Conservation (phyloP, 2,797 vertebrate species). For the Bovichtus variegatus region DNA sequence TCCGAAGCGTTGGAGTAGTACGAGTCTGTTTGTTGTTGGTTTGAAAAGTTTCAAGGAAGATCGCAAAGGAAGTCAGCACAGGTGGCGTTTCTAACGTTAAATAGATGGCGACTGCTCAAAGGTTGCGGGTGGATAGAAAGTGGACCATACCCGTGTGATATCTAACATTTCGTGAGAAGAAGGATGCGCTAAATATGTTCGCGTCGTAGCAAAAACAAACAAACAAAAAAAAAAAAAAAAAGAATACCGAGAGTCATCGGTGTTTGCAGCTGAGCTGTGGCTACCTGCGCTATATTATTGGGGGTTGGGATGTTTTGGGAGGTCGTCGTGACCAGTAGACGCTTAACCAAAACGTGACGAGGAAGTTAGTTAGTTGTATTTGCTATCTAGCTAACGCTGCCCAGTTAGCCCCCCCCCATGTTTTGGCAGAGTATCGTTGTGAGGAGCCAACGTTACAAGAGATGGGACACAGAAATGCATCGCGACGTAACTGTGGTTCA, state of each 20-base stretch:
- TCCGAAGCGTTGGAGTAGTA: slow-evolving; percentile 14
- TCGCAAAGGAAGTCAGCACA: slow-evolving; percentile 65
- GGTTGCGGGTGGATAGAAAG: slow-evolving; percentile 16
- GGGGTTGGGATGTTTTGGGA: slow-evolving; percentile 56
- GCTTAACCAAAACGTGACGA: slow-evolving; percentile 23
- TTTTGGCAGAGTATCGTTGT: slow-evolving; percentile 1
- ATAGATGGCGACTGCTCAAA: slow-evolving; percentile 43
- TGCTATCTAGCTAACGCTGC: slow-evolving; percentile 51
- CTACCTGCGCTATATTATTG: slow-evolving; percentile 50
- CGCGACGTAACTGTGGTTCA: slow-evolving; percentile 60
- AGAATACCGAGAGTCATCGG: slow-evolving; percentile 31
- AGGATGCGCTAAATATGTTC: slow-evolving; percentile 37
- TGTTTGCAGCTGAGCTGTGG: slow-evolving; percentile 52
- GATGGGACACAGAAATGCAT: slow-evolving; percentile 58
- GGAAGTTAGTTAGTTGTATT: slow-evolving; percentile 59
- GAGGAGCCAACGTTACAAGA: slow-evolving; percentile 33
- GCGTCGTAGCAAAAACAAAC: slow-evolving; percentile 27
- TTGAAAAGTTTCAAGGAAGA: slow-evolving; percentile 74
- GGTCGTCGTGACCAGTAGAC: slow-evolving; percentile 42
- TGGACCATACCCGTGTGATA: slow-evolving; percentile 26
- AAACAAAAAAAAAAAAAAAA: neutral
- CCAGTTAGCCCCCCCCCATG: slow-evolving; percentile 45
- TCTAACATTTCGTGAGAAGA: slow-evolving; percentile 12
- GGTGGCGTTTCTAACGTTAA: slow-evolving; percentile 42
- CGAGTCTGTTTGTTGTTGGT: slow-evolving; percentile 59